Percentiles rank a stretch among this genome's conserved stretches.
phyloP scores from a whole-genome alignment of 2,888 invertebrate genomes.

The Gymnocheta viridis region DNA sequence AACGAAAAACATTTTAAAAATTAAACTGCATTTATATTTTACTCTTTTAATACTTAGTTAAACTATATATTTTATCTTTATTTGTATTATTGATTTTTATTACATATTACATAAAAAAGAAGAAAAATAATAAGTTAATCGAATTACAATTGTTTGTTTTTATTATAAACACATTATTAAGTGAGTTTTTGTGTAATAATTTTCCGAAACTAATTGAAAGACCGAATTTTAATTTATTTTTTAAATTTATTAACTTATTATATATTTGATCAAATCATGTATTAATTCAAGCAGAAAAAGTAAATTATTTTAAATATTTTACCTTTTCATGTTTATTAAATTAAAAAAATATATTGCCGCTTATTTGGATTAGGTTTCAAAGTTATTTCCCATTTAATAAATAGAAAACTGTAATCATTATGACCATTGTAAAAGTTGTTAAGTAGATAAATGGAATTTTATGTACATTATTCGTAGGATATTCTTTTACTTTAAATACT shows the following conservation, averaged over 20 bases:
- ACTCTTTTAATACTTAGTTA: conserved; percentile 38
- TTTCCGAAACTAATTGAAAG: background rate
- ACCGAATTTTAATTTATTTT: conserved; percentile 6
- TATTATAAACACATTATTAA: conserved; percentile 3
- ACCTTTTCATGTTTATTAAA: conserved; percentile 15
- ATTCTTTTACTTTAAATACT: conserved; percentile 43
- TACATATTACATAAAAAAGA: conserved; percentile 47
- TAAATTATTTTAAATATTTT: conserved; percentile 61
- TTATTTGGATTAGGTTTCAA: conserved; percentile 51
- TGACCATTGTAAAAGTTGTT: conserved; percentile 22
- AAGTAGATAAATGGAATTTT: conserved; percentile 34
- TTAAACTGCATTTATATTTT: conserved; percentile 24
- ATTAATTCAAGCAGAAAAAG: conserved; percentile 15
- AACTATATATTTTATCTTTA: conserved; percentile 43
- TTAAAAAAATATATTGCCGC: conserved; percentile 66
- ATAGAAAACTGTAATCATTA: conserved; percentile 1
- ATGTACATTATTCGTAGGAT: conserved; percentile 55
- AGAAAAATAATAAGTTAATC: conserved; percentile 6
- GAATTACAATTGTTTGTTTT: conserved; percentile 17
- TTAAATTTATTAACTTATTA: conserved; percentile 5
- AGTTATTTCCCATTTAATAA: conserved; percentile 21
- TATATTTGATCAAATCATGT: too few species aligned
- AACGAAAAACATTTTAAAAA: conserved; percentile 77
- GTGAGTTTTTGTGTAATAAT: background rate
- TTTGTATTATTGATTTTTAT: conserved; percentile 38